Base-by-base conservation (phyloP, 2,888 invertebrate genomes). In the Andrena bucephala region DNA sequence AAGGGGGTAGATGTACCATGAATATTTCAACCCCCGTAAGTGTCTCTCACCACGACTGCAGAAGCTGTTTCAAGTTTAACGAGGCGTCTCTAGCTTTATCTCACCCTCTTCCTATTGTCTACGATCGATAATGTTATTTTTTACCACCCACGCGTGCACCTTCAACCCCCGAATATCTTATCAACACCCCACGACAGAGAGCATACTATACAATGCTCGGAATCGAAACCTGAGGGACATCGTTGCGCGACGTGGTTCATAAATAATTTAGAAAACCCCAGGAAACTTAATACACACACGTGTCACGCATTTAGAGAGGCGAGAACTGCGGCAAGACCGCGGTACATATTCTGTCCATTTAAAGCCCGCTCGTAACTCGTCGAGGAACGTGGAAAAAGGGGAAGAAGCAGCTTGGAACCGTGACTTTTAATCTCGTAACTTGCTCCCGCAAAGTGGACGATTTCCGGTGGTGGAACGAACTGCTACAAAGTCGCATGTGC, bases 11-110 rank as follows among this genome's bases (percentile, higher is more conserved):
- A 83, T 85, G 83, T 72, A 84, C 81, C 87, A 91, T 92, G 91
- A 92, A 92, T 92, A 91, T 92, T 91, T 91, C 87, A 91, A 81
- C 52, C 68, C 57, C 65, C 68, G 82, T 90, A 91, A 90, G 91
- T 90, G 85, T 91, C 88, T 82, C 75, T 75, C 73, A 68, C 75
- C 83, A 27, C 81, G 74, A 68, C 83, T 84, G 81, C 66, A 50
- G 66, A 81, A 80, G 78, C 71, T 84, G 83, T 82, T 91, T 88
- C 85, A 87, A 88, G 85, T 89, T 89, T 89, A 89, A 88, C 88
- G 83, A 85, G 72, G 67, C 73, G 63, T 66, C 74, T 65, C 79
- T 75, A 68, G 69, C 36, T 74, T 70, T 57, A 74, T 65, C 59
- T 65, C 52, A 36, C 63, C 29, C 8, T 42, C 24, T 13, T 42